Evolutionary conservation across 2,113 vertebrate species (phyloP).

Genomic region (Rhineura floridana): DNA sequence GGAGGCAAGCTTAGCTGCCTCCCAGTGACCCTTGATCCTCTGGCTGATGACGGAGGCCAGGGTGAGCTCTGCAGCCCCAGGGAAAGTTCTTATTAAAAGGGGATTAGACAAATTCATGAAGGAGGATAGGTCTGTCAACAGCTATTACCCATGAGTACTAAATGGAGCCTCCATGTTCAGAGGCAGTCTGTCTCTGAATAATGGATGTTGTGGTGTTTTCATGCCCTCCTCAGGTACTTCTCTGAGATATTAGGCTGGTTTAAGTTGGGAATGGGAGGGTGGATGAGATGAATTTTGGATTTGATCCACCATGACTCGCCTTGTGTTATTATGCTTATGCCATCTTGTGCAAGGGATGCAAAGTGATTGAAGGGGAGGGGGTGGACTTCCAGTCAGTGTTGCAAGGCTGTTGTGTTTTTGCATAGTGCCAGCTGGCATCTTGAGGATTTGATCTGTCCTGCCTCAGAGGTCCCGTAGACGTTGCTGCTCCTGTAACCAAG

Average conservation of each 20-base stretch:
- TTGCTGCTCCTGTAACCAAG: fast-evolving
- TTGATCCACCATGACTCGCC: not conserved
- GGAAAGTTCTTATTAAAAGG: not conserved
- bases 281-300: not conserved
- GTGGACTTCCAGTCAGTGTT: not conserved
- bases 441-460: not conserved
- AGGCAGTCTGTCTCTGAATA: not conserved
- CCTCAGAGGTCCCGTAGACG: fast-evolving
- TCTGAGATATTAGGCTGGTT: not conserved
- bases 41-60: too few species aligned
- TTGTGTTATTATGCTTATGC: not conserved
- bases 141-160: not conserved
- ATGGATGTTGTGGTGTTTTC: not conserved
- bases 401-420: not conserved
- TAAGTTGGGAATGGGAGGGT: not conserved
- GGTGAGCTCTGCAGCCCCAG: too few species aligned
- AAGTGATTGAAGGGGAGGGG: not conserved
- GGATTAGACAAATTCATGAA: not conserved
- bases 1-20: too few species aligned
- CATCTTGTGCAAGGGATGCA: not conserved
- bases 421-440: not conserved
- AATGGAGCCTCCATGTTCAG: not conserved
- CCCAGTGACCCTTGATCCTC: too few species aligned
- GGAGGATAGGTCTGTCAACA: not conserved
- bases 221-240: not conserved